A percentile compares a stretch with the other conserved stretches of the same genome.
phyloP scores from a whole-genome alignment of 2,113 vertebrate genomes.

The Indicator maculatus region DNA sequence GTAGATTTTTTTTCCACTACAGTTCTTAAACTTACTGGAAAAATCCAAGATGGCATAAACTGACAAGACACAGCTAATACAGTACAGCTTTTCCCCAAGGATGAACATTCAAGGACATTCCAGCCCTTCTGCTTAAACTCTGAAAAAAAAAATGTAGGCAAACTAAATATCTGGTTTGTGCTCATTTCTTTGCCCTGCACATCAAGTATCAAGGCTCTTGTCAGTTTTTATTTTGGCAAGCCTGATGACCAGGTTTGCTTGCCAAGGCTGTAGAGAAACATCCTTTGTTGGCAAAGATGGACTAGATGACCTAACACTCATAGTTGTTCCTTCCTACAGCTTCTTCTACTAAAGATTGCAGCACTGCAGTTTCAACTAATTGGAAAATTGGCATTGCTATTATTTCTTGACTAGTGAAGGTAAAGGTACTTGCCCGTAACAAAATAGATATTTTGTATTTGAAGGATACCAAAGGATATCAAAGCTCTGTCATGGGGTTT shows the following conservation, averaged over 20 bases:
- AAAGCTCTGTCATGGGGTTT: background rate
- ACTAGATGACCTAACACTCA: conserved; percentile 40
- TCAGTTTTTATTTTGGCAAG: conserved; percentile 48
- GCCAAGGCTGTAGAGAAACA: conserved; percentile 49
- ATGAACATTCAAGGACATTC: conserved; percentile 8
- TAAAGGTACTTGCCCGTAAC: background rate
- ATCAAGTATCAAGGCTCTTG: conserved; percentile 20
- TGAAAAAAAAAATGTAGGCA: conserved; percentile 1
- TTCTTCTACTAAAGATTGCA: background rate
- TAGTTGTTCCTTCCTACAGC: background rate
- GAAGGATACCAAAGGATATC: background rate
- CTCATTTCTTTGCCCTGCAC: conserved; percentile 32
- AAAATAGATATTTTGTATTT: background rate
- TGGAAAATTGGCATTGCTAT: background rate
- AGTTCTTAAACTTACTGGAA: background rate
- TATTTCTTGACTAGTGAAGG: background rate
- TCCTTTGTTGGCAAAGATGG: conserved; percentile 37
- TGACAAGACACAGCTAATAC: background rate
- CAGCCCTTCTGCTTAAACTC: conserved; percentile 5
- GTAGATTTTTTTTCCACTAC: background rate
- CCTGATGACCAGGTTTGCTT: conserved; percentile 14
- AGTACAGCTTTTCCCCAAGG: background rate
- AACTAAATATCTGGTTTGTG: conserved; percentile 30
- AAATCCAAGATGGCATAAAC: conserved; percentile 8
- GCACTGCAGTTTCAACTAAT: background rate